Evolutionary conservation across 2,888 invertebrate species (phyloP), one percentile per base, ranked within the genome.

Genomic region (Cerastis leucographa): DNA sequence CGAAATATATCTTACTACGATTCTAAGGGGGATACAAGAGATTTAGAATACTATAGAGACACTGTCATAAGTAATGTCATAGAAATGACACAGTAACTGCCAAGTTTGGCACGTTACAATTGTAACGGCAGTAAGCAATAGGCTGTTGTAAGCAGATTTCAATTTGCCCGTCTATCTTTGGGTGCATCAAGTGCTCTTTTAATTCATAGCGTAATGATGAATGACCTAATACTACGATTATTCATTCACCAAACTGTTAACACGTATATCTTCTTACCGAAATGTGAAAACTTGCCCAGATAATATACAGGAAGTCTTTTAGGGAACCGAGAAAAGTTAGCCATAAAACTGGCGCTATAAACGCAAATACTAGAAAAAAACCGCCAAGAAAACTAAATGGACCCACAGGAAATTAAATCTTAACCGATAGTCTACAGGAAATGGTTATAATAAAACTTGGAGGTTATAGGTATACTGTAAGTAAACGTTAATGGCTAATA

Each of bases 401-500:
- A 11, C 46, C 29, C 17, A 46, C 54, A 64, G 78, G 69, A 68
- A 79, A 78, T 67, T 49, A 46, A 64, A 64, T 49, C 49, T 67
- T 35, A 83, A 51, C 69, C 25, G 49, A 44, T 69, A 77, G 67
- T 46, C 78, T 49, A 78, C 12, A 46, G 79, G 79, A 80, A 83
- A 83, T 70, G 46, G 70, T 69, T 51, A 62, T 79, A 80, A 59
- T 83, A 83, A 78, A 80, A 72, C 61, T 49, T n/a, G 49, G 49
- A 67, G 59, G 44, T 70, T 71, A 69, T 51, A 65, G n/a, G 35
- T 40, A 19, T 40, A 19, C 40, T 66, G 65, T 29, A 66, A 42
- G 14, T 71, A 61, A 85, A 73, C 59, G n/a, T 81, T 64, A 85
- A 77, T 73, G 22, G 56, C 22, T 35, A 69, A 86, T 80, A 78